These are phyloP conservation scores for Agrochola lychnidis DNA, from an alignment of 2,888 invertebrate species.

Conservation along the genomic window DNA sequence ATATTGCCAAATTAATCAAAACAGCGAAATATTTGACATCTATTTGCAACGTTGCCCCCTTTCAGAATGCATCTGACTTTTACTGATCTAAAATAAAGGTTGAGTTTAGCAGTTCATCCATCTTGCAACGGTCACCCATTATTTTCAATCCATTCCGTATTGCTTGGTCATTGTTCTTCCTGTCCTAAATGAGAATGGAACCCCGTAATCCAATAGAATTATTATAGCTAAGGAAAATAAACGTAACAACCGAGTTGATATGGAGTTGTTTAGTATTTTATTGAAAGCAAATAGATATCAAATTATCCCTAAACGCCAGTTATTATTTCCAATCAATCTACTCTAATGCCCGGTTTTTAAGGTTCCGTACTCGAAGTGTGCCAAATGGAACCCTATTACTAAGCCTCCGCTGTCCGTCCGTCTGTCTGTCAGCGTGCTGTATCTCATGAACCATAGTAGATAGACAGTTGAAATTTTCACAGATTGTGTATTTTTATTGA, in stretches of 20 bases:
- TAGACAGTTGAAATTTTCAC: too few species aligned
- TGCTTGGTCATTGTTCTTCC: constrained; percentile 8
- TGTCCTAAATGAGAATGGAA: constrained; percentile 14
- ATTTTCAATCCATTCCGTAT: constrained; percentile 30
- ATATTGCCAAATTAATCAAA: too few species aligned
- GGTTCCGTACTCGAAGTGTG: too few species aligned
- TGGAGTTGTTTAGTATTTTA: not conserved
- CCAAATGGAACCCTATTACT: too few species aligned
- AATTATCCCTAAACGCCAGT: not conserved
- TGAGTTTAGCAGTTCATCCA: constrained; percentile 4
- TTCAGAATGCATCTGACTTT: not conserved
- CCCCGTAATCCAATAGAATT: constrained; percentile 20
- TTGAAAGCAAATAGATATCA: not conserved
- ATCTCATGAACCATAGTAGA: too few species aligned
- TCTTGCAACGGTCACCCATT: constrained; percentile 27
- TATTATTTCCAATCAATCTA: not conserved
- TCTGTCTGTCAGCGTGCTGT: too few species aligned
- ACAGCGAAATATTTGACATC: too few species aligned
- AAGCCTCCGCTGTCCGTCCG: too few species aligned
- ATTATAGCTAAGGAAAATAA: constrained; percentile 18
- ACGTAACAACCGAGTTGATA: not conserved
- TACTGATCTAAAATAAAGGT: constrained; percentile 26
- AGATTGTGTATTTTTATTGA: too few species aligned
- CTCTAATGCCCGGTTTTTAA: not conserved
- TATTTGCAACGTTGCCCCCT: too few species aligned